Conservation (phyloP, 23 tunicate genomes). For the Clavelina lepadiformis region DNA sequence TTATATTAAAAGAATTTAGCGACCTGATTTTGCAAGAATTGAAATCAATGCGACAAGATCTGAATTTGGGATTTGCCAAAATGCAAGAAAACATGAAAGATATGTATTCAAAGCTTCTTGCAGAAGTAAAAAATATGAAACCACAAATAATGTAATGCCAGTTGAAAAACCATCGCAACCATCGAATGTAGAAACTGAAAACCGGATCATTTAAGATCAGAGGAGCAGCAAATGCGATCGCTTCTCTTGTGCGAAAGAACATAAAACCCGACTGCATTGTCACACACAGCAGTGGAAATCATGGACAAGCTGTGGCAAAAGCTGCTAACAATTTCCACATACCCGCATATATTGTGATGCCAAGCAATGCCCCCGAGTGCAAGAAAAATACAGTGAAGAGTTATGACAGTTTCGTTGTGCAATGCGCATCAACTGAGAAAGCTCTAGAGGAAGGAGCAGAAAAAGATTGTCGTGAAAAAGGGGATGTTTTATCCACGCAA, state of each 20-base stretch:
- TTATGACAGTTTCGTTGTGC: constrained; percentile 65
- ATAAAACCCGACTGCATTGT: constrained; percentile 54
- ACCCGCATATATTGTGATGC: constrained; percentile 69
- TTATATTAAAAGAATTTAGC: too few species aligned
- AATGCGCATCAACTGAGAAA: constrained; percentile 48
- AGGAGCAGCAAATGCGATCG: constrained; percentile 75
- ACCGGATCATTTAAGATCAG: constrained; percentile 93
- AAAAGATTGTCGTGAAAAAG: constrained; percentile 36
- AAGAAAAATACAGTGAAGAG: constrained; percentile 69
- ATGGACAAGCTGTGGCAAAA: constrained; percentile 84
- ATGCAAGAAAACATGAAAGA: too few species aligned
- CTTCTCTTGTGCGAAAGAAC: background rate
- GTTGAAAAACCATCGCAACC: too few species aligned
- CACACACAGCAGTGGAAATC: constrained; percentile 95
- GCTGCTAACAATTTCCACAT: constrained; percentile 56
- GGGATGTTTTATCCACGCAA: constrained; percentile 47
- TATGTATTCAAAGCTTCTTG: too few species aligned
- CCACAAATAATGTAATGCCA: too few species aligned
- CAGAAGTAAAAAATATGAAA: too few species aligned
- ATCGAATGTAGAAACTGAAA: constrained; percentile 82
- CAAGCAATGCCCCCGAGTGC: constrained; percentile 55
- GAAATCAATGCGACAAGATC: too few species aligned
- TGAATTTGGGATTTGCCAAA: too few species aligned
- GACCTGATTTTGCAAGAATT: too few species aligned
- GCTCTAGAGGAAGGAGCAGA: constrained; percentile 45